phyloP scores from a whole-genome alignment of 1,140 invertebrate species.

The Nephotettix cincticeps region DNA sequence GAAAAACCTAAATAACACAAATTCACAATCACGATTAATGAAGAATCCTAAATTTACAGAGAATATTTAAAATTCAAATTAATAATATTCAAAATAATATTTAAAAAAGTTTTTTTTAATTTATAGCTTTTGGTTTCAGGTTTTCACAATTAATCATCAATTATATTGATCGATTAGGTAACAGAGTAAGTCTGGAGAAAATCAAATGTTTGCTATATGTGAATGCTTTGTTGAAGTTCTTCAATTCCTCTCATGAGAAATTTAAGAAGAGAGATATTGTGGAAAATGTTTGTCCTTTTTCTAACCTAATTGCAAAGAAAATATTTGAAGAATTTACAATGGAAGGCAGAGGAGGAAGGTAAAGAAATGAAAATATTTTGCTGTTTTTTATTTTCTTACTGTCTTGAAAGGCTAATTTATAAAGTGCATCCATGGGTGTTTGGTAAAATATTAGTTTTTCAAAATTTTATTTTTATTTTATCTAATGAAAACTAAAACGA shows the following conservation, averaged over 20 bases:
- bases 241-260: neutral
- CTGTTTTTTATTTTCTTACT: no score
- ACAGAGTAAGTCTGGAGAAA: neutral
- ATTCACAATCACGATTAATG: neutral
- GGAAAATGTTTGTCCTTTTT: neutral
- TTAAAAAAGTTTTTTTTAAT: neutral
- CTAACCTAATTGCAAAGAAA: neutral
- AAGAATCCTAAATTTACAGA: neutral
- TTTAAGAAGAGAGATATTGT: neutral
- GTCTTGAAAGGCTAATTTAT: no score
- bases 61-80: neutral
- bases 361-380: neutral
- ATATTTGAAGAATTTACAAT: neutral
- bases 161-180: neutral
- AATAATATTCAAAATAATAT: neutral
- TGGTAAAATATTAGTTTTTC: no score
- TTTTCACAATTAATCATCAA: neutral
- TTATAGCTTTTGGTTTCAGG: neutral
- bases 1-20: neutral
- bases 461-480: no score
- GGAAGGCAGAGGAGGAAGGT: neutral
- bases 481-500: no score
- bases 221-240: neutral
- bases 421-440: no score
- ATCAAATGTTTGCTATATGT: neutral